These are phyloP conservation scores for Meriones unguiculatus DNA, from an alignment of 2,113 vertebrate species.

Conservation along the genomic window DNA sequence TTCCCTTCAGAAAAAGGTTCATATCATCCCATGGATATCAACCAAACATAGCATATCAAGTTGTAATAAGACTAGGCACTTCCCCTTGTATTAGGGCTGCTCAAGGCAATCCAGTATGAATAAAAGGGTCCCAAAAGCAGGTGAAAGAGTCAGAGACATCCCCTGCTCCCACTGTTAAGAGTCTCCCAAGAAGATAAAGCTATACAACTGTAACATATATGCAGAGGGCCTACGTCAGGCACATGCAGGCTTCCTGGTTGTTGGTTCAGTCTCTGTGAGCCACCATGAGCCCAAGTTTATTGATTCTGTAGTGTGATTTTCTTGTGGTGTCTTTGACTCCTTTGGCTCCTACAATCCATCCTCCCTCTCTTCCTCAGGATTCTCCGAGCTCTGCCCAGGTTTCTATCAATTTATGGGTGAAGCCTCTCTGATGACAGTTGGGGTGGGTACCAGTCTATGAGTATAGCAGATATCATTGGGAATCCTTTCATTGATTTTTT, in stretches of 20 bases:
- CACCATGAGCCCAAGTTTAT: neutral
- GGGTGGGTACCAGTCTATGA: neutral
- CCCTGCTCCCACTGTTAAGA: neutral
- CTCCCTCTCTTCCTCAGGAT: neutral
- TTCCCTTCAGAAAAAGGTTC: neutral
- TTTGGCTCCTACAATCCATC: neutral
- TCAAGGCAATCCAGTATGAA: neutral
- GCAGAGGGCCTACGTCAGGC: neutral
- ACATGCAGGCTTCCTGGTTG: neutral
- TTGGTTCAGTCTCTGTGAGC: neutral
- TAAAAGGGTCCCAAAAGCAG: neutral
- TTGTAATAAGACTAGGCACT: neutral
- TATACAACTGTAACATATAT: neutral
- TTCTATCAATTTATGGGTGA: neutral
- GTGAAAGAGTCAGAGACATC: neutral
- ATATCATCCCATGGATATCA: neutral
- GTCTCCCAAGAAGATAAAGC: neutral
- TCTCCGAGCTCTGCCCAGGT: neutral
- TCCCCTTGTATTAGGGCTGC: neutral
- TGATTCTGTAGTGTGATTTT: neutral
- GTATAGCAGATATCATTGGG: neutral
- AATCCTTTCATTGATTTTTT: neutral
- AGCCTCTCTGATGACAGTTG: neutral
- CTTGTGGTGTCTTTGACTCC: neutral
- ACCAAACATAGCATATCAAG: neutral